Conservation (phyloP, 2,888 invertebrate genomes). For the Metalampra italica region DNA sequence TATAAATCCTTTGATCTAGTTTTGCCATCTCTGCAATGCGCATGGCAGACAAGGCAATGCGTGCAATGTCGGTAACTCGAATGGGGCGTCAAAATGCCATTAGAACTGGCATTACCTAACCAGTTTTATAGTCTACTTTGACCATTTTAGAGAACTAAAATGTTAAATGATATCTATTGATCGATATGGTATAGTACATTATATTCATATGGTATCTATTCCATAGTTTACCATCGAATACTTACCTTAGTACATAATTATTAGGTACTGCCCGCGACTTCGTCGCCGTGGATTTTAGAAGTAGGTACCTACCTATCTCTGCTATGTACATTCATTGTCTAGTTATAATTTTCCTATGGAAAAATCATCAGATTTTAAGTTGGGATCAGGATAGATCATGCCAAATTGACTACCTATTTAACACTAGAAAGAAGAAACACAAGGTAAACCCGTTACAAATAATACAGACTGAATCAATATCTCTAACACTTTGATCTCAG, state of each 20-base stretch:
- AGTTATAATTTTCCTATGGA: too few species aligned
- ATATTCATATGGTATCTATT: background rate
- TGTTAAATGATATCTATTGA: background rate
- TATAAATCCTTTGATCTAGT: conserved; percentile 16
- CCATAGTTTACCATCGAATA: background rate
- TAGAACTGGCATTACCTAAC: conserved; percentile 6
- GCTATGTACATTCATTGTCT: too few species aligned
- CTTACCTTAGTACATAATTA: too few species aligned
- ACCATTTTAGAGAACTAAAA: background rate
- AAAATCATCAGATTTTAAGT: too few species aligned
- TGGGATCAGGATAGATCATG: too few species aligned
- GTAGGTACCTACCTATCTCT: too few species aligned
- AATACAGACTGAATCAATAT: background rate
- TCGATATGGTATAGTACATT: too few species aligned
- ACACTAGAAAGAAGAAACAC: too few species aligned
- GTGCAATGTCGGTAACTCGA: conserved; percentile 15
- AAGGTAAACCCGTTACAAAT: too few species aligned
- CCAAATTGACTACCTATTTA: too few species aligned
- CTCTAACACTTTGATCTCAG: background rate
- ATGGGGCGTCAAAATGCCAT: conserved; percentile 15
- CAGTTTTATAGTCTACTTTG: conserved; percentile 1
- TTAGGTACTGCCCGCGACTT: too few species aligned
- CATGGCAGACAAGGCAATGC: background rate
- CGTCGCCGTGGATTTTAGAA: too few species aligned
- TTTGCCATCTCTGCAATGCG: conserved; percentile 15